Evolutionary conservation across 2,113 vertebrate species (phyloP).

Genomic region (Fulica atra): DNA sequence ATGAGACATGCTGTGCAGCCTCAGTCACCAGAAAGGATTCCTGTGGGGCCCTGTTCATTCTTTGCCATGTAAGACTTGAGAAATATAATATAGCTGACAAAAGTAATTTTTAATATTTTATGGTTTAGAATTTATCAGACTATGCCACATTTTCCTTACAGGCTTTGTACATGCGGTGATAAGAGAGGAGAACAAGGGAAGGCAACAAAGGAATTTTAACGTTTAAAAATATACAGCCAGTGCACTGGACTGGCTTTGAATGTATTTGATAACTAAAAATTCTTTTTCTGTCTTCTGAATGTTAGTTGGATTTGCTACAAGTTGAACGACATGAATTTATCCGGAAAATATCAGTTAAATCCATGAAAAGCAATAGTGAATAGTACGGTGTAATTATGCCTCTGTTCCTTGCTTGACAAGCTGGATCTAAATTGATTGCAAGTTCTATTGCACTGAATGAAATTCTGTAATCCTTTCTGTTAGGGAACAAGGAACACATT

Average conservation of each 20-base stretch:
- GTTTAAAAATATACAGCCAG: neutral
- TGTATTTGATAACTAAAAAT: neutral
- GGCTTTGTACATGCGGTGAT: accelerated
- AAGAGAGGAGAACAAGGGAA: neutral
- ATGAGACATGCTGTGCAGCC: accelerated
- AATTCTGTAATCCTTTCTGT: neutral
- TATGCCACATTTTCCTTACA: neutral
- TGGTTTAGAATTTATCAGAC: neutral
- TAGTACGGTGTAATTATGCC: neutral
- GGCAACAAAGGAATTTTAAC: neutral
- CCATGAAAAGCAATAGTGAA: neutral
- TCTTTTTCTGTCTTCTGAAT: neutral
- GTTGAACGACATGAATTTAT: neutral
- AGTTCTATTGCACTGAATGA: neutral
- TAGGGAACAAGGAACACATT: neutral
- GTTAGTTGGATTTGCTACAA: neutral
- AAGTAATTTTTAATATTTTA: neutral
- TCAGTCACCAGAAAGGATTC: neutral
- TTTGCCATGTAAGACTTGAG: neutral
- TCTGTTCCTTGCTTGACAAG: neutral
- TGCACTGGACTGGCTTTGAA: neutral
- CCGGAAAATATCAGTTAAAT: neutral
- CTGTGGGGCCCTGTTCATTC: neutral
- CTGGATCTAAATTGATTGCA: neutral
- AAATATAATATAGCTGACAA: neutral